Evolutionary conservation across 2,113 vertebrate species (phyloP).

Genomic region (Bucco capensis): DNA sequence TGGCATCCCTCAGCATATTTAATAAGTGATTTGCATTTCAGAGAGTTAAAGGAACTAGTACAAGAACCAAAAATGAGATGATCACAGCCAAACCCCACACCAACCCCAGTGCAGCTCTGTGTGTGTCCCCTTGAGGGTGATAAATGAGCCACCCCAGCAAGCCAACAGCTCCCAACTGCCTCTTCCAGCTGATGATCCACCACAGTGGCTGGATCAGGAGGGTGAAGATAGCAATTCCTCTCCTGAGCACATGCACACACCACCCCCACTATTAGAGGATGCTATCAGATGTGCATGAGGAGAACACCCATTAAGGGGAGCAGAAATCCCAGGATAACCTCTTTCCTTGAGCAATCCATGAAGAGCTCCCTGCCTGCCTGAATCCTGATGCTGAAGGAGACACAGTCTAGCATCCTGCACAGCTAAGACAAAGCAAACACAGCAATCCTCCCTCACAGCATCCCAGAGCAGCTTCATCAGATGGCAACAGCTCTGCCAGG

Average conservation of each 20-base stretch:
- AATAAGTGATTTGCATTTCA: neutral
- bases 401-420: neutral
- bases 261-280: neutral
- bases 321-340: neutral
- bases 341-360: fast-evolving
- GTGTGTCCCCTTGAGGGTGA: neutral
- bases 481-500: neutral
- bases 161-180: neutral
- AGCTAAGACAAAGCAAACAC: neutral
- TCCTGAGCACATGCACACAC: fast-evolving
- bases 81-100: neutral
- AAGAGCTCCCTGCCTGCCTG: neutral
- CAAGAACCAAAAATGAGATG: neutral
- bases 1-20: neutral
- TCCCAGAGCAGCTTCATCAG: neutral
- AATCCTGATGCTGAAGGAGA: neutral
- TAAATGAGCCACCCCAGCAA: neutral
- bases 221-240: neutral
- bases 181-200: fast-evolving
- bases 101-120: neutral
- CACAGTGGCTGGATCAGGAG: fast-evolving
- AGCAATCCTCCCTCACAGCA: neutral
- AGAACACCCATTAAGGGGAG: neutral
- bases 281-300: fast-evolving
- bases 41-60: neutral